Evolutionary conservation across 2,888 invertebrate genomes (phyloP).

Genomic region (Agriopis leucophaearia): DNA sequence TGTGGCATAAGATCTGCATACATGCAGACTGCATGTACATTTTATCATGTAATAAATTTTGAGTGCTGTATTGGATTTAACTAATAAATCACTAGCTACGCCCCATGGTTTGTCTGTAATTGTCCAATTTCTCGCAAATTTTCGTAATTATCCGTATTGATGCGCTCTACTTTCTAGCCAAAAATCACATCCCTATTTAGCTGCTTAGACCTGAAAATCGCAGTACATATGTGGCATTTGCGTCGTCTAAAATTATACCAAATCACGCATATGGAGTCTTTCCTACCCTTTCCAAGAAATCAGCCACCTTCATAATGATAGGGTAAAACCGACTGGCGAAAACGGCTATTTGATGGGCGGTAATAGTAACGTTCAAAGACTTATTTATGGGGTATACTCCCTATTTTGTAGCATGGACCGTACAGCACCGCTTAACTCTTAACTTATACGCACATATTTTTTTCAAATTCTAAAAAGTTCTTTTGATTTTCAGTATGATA

Average conservation of each 20-base stretch:
- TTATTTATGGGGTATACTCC: slow-evolving; percentile 8
- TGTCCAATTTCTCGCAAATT: too few relatives aligned
- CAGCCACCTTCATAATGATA: slow-evolving; percentile 2
- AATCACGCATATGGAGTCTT: not conserved
- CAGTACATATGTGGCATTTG: not conserved
- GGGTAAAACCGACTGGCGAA: not conserved
- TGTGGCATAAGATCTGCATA: too few relatives aligned
- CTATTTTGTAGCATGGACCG: not conserved
- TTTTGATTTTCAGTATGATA: too few relatives aligned
- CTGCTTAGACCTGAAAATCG: not conserved
- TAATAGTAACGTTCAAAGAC: not conserved
- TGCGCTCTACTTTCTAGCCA: too few relatives aligned
- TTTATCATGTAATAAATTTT: too few relatives aligned
- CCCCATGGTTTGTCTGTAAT: too few relatives aligned
- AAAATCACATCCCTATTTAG: too few relatives aligned
- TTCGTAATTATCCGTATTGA: too few relatives aligned
- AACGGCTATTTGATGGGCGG: slow-evolving; percentile 4
- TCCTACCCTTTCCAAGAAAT: slow-evolving; percentile 3
- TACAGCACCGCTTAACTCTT: not conserved
- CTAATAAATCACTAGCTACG: too few relatives aligned
- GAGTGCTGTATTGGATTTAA: too few relatives aligned
- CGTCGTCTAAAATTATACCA: not conserved
- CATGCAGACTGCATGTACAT: too few relatives aligned
- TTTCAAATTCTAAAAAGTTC: not conserved
- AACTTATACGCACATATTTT: not conserved